These are phyloP conservation scores for Toxotes jaculatrix DNA, from an alignment of 2,113 vertebrate species.

Conservation along the genomic window DNA sequence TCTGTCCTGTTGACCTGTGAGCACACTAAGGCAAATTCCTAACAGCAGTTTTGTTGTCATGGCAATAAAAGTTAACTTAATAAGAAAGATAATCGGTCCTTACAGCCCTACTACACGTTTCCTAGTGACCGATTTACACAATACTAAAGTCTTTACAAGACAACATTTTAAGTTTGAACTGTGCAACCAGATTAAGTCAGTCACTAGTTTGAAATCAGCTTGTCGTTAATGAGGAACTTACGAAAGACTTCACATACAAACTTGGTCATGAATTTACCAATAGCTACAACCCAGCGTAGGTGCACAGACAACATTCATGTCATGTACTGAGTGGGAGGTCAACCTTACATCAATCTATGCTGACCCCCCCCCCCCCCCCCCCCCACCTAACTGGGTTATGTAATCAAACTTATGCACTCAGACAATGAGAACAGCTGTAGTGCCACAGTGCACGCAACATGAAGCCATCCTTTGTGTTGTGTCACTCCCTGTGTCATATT, in stretches of 20 bases:
- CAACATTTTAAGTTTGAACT: neutral
- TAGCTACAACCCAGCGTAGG: neutral
- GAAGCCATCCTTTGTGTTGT: constrained; percentile 50
- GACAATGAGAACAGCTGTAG: constrained; percentile 52
- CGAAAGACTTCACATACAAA: neutral
- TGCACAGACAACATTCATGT: neutral
- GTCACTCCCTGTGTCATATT: constrained; percentile 49
- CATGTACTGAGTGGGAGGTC: neutral
- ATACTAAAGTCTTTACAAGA: neutral
- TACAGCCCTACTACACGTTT: neutral
- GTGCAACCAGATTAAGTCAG: neutral
- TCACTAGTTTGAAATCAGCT: neutral
- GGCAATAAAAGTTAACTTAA: neutral
- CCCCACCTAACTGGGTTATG: constrained; percentile 35
- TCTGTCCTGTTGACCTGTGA: neutral
- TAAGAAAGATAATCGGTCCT: neutral
- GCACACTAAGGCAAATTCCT: neutral
- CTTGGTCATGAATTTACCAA: neutral
- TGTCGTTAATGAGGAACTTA: neutral
- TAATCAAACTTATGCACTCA: constrained; percentile 27
- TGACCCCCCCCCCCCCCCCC: neutral
- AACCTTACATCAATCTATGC: neutral
- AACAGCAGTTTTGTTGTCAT: neutral
- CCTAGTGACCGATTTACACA: neutral
- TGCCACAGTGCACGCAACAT: constrained; percentile 16